Evolutionary conservation across 2,797 vertebrate species (phyloP).

Genomic region (Denticeps clupeoides): DNA sequence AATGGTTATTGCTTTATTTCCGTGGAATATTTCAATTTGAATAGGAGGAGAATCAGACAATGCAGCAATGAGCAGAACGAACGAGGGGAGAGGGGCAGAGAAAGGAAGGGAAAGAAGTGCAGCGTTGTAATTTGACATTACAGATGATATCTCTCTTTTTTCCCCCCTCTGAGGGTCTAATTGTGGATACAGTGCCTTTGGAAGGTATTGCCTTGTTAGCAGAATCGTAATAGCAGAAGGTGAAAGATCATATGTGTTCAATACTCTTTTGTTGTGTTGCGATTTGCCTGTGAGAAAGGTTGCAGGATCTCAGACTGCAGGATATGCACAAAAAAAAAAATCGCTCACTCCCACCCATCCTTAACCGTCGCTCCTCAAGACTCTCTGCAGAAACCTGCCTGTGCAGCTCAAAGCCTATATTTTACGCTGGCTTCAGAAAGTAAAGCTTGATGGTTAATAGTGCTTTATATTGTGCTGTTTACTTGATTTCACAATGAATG

Average conservation of each 20-base stretch:
- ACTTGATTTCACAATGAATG: slow-evolving; percentile 31
- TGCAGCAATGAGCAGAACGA: slow-evolving; percentile 8
- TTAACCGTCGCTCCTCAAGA: too few species aligned
- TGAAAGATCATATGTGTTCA: slow-evolving; percentile 60
- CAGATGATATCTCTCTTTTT: slow-evolving; percentile 30
- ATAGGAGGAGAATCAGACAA: slow-evolving; percentile 17
- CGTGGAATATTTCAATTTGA: slow-evolving; percentile 34
- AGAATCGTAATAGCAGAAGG: slow-evolving; percentile 58
- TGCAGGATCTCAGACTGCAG: slow-evolving; percentile 30
- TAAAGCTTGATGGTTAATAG: not conserved
- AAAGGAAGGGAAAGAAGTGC: not conserved
- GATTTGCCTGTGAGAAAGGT: slow-evolving; percentile 49
- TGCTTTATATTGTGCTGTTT: not conserved
- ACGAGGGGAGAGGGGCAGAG: not conserved
- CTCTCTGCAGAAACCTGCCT: too few species aligned
- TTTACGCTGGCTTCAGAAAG: not conserved
- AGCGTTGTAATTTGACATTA: slow-evolving; percentile 32
- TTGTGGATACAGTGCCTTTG: slow-evolving; percentile 50
- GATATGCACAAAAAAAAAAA: slow-evolving; percentile 38
- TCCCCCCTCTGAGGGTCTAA: slow-evolving; percentile 31
- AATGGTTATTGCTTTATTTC: slow-evolving; percentile 37
- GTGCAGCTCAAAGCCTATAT: too few species aligned
- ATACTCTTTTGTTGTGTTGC: slow-evolving; percentile 47
- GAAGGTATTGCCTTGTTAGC: slow-evolving; percentile 62
- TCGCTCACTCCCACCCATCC: slow-evolving; percentile 15